Base-by-base conservation (phyloP, 2,888 invertebrate genomes). In the Anorthoa munda region DNA sequence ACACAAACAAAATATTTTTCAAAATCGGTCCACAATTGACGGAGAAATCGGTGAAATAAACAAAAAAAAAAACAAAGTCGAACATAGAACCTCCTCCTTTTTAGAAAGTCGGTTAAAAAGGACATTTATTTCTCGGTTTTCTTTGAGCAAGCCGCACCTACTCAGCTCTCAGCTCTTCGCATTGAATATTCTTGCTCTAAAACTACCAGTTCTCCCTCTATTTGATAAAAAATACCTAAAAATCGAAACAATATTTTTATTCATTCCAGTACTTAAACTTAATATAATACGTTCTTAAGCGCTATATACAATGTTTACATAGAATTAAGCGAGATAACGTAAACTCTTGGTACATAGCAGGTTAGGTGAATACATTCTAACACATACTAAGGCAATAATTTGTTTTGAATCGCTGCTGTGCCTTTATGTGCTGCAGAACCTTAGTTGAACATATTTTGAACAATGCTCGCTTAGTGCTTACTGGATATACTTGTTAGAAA, bases 241-340 rank as follows among this genome's bases (percentile, higher is more conserved):
- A 50, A 65, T 26, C 39, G 18, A 61, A 65, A 65, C 17, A 72
- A 55, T 39, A 39, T 39, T 39, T 31, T 31, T 39, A 39, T 55
- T 53, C 2, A 55, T 66, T 67, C 15, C 63, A 59, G 58, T 78
- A 61, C 21, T 51, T 68, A 75, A 17, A 60, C 64, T 83, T 83
- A 39, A 39, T 39, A 82, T 17, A 64, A 58, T 77, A 58, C 15
- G 13, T 67, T 67, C 60, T 73, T 81, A 75, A 15, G 50, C 51
- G 48, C 55, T 79, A 79, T 79, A 82, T 79, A 84, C 84, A 83
- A 67, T 71, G 63, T 71, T 75, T 78, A 78, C 55, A 83, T 60
- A 50, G 21, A 69, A 64, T 58, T 66, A 85, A 81, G 81, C 81
- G 46, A 72, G n/a, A 71, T 58, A 65, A 39, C 53, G 12, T 67